phyloP scores from a whole-genome alignment of 1,140 invertebrate species.

The Planococcus citri region DNA sequence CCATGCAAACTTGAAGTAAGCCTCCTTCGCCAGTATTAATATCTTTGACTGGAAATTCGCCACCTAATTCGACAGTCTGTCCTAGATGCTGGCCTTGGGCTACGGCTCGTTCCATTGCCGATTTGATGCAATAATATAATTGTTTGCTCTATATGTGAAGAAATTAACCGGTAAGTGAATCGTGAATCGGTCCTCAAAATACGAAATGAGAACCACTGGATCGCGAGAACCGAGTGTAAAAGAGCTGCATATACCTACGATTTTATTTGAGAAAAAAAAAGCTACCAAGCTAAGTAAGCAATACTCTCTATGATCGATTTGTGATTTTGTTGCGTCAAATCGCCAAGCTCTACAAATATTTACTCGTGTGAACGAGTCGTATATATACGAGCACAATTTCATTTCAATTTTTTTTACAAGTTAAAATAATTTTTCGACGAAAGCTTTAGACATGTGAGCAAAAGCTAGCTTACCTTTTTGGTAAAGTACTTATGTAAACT shows the following conservation, averaged over 20 bases:
- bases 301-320: background rate
- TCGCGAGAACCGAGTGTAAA: background rate
- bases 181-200: background rate
- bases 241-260: background rate
- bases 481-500: constrained; percentile 98
- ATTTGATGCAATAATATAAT: constrained; percentile 96
- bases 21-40: constrained; percentile 92
- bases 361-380: too few species aligned
- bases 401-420: too few species aligned
- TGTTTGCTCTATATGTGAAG: constrained; percentile 70
- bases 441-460: too few species aligned
- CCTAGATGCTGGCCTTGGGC: constrained; percentile 60
- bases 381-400: too few species aligned
- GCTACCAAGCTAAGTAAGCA: background rate
- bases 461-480: constrained; percentile 65
- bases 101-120: constrained; percentile 94
- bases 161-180: background rate
- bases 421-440: too few species aligned
- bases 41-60: constrained; percentile 97
- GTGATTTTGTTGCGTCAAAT: too few species aligned
- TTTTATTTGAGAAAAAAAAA: too few species aligned
- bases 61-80: constrained; percentile 72
- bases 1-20: constrained; percentile 96
- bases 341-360: background rate
- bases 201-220: background rate